phyloP scores from a whole-genome alignment of 2,797 vertebrate species.

The Varecia variegata region DNA sequence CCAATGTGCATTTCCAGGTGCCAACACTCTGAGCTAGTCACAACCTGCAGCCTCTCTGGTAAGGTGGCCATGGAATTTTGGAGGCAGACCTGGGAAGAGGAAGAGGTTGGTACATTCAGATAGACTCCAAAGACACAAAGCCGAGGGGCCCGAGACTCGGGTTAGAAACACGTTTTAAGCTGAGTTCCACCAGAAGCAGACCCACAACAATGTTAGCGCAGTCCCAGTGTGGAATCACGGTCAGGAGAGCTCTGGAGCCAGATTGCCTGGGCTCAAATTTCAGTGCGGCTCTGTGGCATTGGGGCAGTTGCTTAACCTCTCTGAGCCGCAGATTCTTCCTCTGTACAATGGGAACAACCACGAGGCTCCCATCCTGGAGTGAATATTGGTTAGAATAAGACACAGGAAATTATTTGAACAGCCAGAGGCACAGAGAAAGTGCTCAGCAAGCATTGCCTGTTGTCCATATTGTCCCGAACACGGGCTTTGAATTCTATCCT shows the following conservation, averaged over 20 bases:
- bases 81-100: background rate
- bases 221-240: background rate
- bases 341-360: background rate
- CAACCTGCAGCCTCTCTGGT: background rate
- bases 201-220: background rate
- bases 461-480: rapidly evolving
- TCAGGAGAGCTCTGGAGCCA: background rate
- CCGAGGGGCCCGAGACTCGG: background rate
- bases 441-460: background rate
- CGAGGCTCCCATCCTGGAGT: background rate
- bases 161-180: background rate
- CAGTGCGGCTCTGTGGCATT: rapidly evolving
- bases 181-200: background rate
- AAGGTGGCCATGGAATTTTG: background rate
- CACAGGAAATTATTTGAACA: background rate
- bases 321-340: background rate
- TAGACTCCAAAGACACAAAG: background rate
- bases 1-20: background rate
- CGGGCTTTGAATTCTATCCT: background rate
- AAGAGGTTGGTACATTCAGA: background rate
- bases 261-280: background rate
- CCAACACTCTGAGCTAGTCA: background rate
- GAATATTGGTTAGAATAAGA: background rate
- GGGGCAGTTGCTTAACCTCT: background rate
- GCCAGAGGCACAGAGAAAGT: background rate